These are phyloP conservation scores for Chrysogorgia sp. DNA, from an alignment of 92 coral and sea anemone species.

Conservation along the genomic window DNA sequence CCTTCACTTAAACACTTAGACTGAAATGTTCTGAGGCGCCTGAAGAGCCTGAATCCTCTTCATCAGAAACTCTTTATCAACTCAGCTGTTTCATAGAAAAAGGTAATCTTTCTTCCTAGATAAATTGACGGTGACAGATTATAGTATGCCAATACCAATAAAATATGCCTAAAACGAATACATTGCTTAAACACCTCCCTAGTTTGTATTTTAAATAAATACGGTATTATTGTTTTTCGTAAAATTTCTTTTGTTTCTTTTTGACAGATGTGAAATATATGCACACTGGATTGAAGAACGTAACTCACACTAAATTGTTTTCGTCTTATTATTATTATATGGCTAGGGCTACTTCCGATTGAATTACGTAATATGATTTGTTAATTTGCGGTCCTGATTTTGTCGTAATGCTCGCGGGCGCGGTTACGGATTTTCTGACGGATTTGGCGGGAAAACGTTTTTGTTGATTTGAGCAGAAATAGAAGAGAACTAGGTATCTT, in stretches of 20 bases:
- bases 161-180: too few relatives aligned
- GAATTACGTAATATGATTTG: too few relatives aligned
- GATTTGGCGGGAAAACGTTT: too few relatives aligned
- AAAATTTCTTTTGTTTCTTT: neutral
- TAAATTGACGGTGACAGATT: too few relatives aligned
- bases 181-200: neutral
- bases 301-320: conserved; percentile 47
- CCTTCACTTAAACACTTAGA: conserved; percentile 64
- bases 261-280: conserved; percentile 92
- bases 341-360: too few relatives aligned
- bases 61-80: conserved; percentile 95
- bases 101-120: conserved; percentile 45
- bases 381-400: too few relatives aligned
- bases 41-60: conserved; percentile 81
- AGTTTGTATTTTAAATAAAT: neutral
- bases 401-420: too few relatives aligned
- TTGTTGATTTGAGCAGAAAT: too few relatives aligned
- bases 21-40: conserved; percentile 94
- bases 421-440: too few relatives aligned
- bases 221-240: neutral
- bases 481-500: too few relatives aligned
- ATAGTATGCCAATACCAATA: too few relatives aligned
- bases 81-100: conserved; percentile 96
- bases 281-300: conserved; percentile 95
- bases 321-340: too few relatives aligned